Conservation (phyloP, 2,113 vertebrate species). For the Micromys minutus region DNA sequence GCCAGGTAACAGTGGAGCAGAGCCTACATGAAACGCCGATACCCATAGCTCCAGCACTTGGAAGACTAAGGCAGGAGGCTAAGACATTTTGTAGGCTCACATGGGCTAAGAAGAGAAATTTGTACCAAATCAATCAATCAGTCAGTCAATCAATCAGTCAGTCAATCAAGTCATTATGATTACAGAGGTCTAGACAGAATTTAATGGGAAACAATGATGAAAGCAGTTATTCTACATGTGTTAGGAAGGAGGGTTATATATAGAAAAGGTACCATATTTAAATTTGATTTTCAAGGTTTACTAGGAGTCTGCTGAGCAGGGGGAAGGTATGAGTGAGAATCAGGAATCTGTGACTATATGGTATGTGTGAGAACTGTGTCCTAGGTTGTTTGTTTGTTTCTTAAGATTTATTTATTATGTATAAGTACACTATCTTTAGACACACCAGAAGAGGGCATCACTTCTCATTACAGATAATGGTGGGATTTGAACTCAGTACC, state of each 20-base stretch:
- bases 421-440: too few species aligned
- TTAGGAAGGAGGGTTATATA: background rate
- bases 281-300: conserved; percentile 48
- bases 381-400: too few species aligned
- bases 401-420: too few species aligned
- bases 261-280: background rate
- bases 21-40: too few species aligned
- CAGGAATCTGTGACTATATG: background rate
- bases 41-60: background rate
- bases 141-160: background rate
- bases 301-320: background rate
- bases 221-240: background rate
- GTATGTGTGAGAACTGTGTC: conserved; percentile 25
- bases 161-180: background rate
- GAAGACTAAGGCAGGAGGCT: background rate
- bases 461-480: too few species aligned
- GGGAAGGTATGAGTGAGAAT: background rate
- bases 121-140: background rate
- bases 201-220: conserved; percentile 2
- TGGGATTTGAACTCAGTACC: too few species aligned
- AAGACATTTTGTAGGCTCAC: background rate
- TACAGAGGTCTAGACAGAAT: background rate
- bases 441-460: too few species aligned
- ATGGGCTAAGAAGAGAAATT: background rate
- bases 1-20: too few species aligned